Base-by-base conservation (phyloP, 2,888 invertebrate species). In the Pristionchus maxplancki region DNA sequence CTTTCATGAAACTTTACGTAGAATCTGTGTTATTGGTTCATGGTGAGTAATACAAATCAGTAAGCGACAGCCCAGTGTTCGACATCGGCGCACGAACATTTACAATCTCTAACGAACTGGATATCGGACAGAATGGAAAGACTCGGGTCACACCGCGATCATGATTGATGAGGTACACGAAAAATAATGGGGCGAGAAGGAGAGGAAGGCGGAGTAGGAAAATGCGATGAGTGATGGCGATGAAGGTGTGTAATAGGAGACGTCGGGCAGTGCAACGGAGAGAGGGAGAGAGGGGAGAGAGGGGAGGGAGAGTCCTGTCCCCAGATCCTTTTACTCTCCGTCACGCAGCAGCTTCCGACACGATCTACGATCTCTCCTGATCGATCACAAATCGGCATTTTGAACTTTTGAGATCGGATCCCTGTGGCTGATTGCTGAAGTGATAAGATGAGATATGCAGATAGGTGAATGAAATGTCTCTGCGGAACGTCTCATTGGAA, bases 181-280 rank as follows among this genome's bases (percentile, higher is more conserved):
- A 78, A 71, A 78, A 28, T 78, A 48, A 44, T 44, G 1, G 20
- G 24, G 5, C 17, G 58, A 58, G 78, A 48, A 48, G 28, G 15
- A 11, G n/a, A 58, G 24, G 24, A 58, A n/a, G 9, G 58, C 9
- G 20, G 58, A 40, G 40, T 40, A 78, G 37, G 64, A 74, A 78
- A 78, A 78, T 40, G 74, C 5, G 40, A 40, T 44, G 78, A 78
- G 78, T 44, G 78, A 78, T 44, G 37, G 71, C 17, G 48, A 78
- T 78, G 78, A 78, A 78, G 78, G 78, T 78, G 78, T 78, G 78
- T 78, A 78, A 78, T 44, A 78, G 13, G 78, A 78, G 78, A 78
- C 44, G 78, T 9, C 37, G 40, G 40, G 24, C 24, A n/a, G 40
- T 37, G 74, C 24, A 74, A 11, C 1, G 34, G 9, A 71, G 31